A percentile compares a stretch with the other conserved stretches of the same genome.
Conservation (phyloP, 2,888 invertebrate genomes). For the Volucella inflata region DNA sequence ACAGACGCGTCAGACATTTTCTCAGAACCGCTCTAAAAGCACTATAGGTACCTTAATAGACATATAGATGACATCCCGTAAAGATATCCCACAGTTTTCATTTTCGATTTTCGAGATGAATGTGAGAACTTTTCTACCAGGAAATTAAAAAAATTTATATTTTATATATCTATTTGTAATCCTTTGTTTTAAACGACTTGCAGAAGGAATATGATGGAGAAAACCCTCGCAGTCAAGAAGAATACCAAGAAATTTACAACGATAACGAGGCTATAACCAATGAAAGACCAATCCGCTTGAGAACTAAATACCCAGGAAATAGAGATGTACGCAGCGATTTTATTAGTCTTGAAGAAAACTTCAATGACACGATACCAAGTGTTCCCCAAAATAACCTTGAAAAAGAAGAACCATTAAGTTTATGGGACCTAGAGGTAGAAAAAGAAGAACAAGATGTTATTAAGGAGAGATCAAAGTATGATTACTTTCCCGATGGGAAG, state of each 20-base stretch:
- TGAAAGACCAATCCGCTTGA: constrained; percentile 81
- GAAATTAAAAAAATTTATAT: too few relatives aligned
- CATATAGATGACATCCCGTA: too few relatives aligned
- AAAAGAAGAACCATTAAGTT: constrained; percentile 80
- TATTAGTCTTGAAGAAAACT: constrained; percentile 75
- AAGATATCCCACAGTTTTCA: too few relatives aligned
- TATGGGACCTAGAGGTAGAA: constrained; percentile 86
- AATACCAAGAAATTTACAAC: constrained; percentile 81
- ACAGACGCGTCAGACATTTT: too few relatives aligned
- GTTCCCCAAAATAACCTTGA: constrained; percentile 76
- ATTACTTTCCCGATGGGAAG: constrained; percentile 63
- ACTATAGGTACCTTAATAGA: too few relatives aligned
- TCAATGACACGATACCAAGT: constrained; percentile 72
- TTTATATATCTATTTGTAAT: too few relatives aligned
- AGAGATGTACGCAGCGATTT: constrained; percentile 82
- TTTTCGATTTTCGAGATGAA: too few relatives aligned
- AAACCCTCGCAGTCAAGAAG: constrained; percentile 78
- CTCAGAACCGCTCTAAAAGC: too few relatives aligned
- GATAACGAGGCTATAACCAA: constrained; percentile 80
- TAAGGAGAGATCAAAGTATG: constrained; percentile 78
- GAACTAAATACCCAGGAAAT: constrained; percentile 82
- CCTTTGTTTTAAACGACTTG: constrained; percentile 1
- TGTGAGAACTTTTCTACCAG: too few relatives aligned
- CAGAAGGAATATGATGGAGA: constrained; percentile 82
- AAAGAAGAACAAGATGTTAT: constrained; percentile 84